Evolutionary conservation across 2,797 vertebrate genomes (phyloP).

Genomic region (Ctenopoma kingsleyae): DNA sequence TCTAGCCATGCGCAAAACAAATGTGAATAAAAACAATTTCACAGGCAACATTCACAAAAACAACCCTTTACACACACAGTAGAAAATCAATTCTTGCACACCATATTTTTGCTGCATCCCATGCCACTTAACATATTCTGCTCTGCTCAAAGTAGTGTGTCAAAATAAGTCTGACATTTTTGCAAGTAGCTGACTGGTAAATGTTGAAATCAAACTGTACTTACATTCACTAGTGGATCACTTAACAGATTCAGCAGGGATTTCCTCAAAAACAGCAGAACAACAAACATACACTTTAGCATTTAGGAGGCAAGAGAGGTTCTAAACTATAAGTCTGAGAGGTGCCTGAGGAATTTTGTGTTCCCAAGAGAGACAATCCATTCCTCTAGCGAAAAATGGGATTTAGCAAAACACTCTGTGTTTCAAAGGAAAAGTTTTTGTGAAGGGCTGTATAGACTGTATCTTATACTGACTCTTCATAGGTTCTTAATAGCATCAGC

Average conservation of each 20-base stretch:
- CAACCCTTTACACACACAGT: background rate
- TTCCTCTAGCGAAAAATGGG: conserved; percentile 44
- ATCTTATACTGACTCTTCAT: conserved; percentile 5
- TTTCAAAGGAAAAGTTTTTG: conserved; percentile 38
- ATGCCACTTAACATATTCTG: conserved; percentile 36
- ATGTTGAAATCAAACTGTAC: conserved; percentile 58
- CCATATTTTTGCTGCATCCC: conserved; percentile 29
- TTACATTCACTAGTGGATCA: conserved; percentile 49
- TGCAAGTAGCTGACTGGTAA: conserved; percentile 47
- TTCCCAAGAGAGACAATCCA: conserved; percentile 60
- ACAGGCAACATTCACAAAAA: conserved; percentile 29
- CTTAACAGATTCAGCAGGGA: conserved; percentile 53
- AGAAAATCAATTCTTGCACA: conserved; percentile 25
- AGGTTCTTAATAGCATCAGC: conserved; percentile 13
- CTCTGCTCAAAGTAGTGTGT: conserved; percentile 23
- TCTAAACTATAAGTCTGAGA: conserved; percentile 58
- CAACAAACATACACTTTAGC: conserved; percentile 67
- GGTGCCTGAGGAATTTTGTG: conserved; percentile 52
- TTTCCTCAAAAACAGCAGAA: conserved; percentile 58
- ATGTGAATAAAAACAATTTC: conserved; percentile 26
- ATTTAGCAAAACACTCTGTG: conserved; percentile 43
- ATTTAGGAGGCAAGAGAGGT: conserved; percentile 53
- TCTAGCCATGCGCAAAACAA: conserved; percentile 25
- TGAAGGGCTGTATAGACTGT: conserved; percentile 14
- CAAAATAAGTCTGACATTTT: conserved; percentile 59